phyloP scores from a whole-genome alignment of 2,797 vertebrate genomes.

The Acanthurus tractus region DNA sequence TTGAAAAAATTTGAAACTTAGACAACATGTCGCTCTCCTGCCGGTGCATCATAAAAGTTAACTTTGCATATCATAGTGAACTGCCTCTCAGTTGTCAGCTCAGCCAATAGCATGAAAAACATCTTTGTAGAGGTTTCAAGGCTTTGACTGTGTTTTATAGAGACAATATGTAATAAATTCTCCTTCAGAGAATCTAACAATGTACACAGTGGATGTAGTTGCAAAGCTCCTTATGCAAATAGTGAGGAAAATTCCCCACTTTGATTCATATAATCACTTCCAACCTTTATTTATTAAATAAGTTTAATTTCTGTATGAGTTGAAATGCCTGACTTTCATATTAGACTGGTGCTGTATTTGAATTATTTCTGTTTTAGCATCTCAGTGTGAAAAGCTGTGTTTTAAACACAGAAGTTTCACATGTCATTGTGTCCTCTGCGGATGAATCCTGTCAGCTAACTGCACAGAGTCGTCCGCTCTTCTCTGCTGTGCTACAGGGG shows the following conservation, averaged over 20 bases:
- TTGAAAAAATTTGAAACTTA: background rate
- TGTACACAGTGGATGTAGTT: background rate
- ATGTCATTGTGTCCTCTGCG: background rate
- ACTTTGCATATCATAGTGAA: background rate
- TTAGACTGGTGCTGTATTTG: background rate
- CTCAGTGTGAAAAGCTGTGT: background rate
- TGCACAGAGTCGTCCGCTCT: background rate
- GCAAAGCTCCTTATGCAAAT: background rate
- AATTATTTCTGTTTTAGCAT: background rate
- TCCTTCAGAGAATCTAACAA: background rate
- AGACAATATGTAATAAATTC: no score
- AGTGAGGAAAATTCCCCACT: background rate
- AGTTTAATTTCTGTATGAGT: background rate
- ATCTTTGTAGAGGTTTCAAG: background rate
- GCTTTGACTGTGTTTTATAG: background rate
- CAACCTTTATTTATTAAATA: background rate
- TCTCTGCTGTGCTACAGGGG: conserved; percentile 19
- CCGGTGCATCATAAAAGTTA: background rate
- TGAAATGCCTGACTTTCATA: background rate
- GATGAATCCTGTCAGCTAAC: background rate
- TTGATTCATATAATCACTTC: no score
- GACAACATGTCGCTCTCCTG: background rate
- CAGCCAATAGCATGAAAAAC: background rate
- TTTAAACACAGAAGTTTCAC: background rate
- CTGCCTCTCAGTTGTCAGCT: background rate